Evolutionary conservation across 2,113 vertebrate genomes (phyloP), one percentile per base, ranked within the genome.

Genomic region (Cebidichthys violaceus): DNA sequence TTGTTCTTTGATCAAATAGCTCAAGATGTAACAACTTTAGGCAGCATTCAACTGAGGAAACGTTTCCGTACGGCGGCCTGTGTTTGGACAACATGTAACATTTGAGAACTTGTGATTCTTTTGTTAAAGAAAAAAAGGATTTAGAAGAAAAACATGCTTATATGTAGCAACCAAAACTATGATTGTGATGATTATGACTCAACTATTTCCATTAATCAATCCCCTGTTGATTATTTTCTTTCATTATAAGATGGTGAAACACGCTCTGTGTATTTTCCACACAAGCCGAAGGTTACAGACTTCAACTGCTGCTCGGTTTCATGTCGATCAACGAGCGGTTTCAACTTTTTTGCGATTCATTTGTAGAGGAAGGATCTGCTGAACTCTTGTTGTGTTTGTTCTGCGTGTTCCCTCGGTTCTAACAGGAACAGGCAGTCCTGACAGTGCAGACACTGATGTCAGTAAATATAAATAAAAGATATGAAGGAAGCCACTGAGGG

Each of bases 351-450:
- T 17, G 43, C 29, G 45, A 29, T 17, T 20, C 7, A 52, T 55
- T 45, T 29, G 24, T 33, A 52, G 43, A 43, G 41, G 61, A 50
- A 61, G 18, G n/a, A 47, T 18, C 10, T n/a, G n/a, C n/a, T n/a
- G n/a, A n/a, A 39, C 8, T 45, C 4, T 45, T 6, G 3, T 4
- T 45, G 17, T 18, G 45, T 47, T 2, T 4, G 24, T 41, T 70
- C 31, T 61, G 22, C 31, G 4, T 11, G 6, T 27, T 31, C 22
- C 29, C 7, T 43, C 1, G 4, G 47, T 35, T 71, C 60, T 15
- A 50, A 68, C 60, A 82, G 64, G 61, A 73, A 74, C 75, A 67
- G 18, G 1, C 13, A 78, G 74, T 52, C 54, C 52, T 75, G 33
- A 70, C 47, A 33, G 27, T 20, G 13, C 20, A 64, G 15, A 82